Evolutionary conservation across 2,888 invertebrate genomes (phyloP).

Genomic region (Myopa testacea): DNA sequence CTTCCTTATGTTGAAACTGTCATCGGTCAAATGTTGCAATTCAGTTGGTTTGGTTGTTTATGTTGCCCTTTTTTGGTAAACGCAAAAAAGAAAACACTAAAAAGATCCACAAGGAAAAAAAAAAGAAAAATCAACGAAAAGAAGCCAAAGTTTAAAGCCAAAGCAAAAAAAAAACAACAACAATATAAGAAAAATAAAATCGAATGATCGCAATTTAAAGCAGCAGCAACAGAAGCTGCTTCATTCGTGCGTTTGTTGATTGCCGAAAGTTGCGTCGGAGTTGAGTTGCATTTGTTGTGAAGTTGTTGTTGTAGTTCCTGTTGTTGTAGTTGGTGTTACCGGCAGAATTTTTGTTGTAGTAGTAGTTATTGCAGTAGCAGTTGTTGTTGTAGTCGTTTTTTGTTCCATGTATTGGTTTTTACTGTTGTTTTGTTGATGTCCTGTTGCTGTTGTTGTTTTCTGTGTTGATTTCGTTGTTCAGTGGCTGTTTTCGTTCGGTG

Average conservation of each 20-base stretch:
- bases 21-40: slow-evolving; percentile 13
- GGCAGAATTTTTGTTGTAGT: not conserved
- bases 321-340: not conserved
- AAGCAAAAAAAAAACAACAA: no score
- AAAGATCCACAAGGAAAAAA: not conserved
- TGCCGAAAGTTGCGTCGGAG: not conserved
- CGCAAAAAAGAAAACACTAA: not conserved
- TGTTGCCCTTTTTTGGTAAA: slow-evolving; percentile 16
- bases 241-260: slow-evolving; percentile 7
- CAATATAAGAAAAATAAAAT: not conserved
- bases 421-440: no score
- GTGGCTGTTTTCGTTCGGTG: no score
- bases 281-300: not conserved
- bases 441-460: no score
- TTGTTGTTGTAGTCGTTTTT: not conserved
- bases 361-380: not conserved
- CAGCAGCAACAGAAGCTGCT: not conserved
- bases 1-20: slow-evolving; percentile 4
- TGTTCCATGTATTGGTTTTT: no score
- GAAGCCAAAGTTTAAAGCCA: not conserved
- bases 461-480: no score
- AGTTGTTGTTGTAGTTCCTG: not conserved
- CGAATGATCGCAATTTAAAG: no score
- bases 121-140: not conserved
- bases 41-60: slow-evolving; percentile 2